Conservation (phyloP, 1,140 invertebrate species). For the Holcopasites calliopsidis region DNA sequence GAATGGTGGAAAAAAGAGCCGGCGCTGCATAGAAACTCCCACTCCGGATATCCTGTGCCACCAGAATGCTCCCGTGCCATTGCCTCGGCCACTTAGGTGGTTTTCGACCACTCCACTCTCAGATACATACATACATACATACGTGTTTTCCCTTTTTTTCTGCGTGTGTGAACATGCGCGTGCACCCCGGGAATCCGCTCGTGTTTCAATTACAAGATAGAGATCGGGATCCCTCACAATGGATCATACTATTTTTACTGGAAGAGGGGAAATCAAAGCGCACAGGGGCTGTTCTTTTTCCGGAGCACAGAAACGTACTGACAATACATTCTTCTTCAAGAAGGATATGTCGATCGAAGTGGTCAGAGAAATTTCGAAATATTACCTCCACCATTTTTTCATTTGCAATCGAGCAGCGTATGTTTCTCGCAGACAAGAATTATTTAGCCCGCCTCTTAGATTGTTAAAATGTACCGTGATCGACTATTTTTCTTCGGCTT, state of each 20-base stretch:
- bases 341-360: not conserved
- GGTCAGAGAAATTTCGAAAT: not conserved
- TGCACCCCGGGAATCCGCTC: constrained; percentile 44
- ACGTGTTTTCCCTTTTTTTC: not conserved
- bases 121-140: no score
- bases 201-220: constrained; percentile 56
- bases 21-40: constrained; percentile 66
- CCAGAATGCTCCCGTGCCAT: constrained; percentile 62
- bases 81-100: constrained; percentile 68
- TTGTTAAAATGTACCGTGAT: not conserved
- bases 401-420: no score
- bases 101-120: constrained; percentile 51
- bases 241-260: not conserved
- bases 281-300: no score
- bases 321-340: not conserved
- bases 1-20: constrained; percentile 54
- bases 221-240: constrained; percentile 3
- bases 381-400: not conserved
- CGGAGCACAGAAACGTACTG: no score
- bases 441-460: no score
- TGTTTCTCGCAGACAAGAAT: no score
- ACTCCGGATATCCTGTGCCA: constrained; percentile 72
- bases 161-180: not conserved
- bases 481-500: not conserved
- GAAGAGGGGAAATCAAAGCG: not conserved